A percentile compares a stretch with the other conserved stretches of the same genome.
Evolutionary conservation across 1,140 invertebrate genomes (phyloP).

Genomic region (Aphelenchoides avenae): DNA sequence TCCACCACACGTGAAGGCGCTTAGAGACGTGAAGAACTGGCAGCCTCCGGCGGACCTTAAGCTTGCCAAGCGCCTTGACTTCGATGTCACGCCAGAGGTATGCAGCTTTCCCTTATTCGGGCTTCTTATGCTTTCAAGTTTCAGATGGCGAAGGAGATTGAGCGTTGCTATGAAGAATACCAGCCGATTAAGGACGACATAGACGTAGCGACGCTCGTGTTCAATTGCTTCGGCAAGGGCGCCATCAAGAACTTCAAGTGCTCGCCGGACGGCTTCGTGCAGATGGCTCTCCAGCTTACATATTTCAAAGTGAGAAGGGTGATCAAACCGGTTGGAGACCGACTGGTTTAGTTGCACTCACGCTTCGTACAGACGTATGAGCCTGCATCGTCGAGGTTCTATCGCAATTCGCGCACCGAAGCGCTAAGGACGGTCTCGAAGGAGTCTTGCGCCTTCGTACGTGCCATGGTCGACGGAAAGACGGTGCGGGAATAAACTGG

Average conservation of each 20-base stretch:
- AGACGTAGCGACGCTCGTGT: slow-evolving; percentile 39
- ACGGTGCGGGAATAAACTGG: too few relatives aligned
- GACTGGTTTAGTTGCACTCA: slow-evolving; percentile 69
- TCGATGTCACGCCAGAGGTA: background rate
- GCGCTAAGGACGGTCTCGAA: slow-evolving; percentile 90
- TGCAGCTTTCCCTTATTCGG: slow-evolving; percentile 63
- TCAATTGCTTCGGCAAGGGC: slow-evolving; percentile 45
- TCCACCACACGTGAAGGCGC: too few relatives aligned
- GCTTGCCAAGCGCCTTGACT: too few relatives aligned
- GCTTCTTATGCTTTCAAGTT: slow-evolving; percentile 60
- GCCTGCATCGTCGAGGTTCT: slow-evolving; percentile 92
- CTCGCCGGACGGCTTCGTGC: slow-evolving; percentile 64
- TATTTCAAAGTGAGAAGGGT: slow-evolving; percentile 32
- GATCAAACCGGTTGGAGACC: background rate
- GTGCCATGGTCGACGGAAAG: slow-evolving; percentile 74
- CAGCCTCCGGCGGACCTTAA: too few relatives aligned
- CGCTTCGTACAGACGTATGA: slow-evolving; percentile 93
- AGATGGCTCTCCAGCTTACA: slow-evolving; percentile 63
- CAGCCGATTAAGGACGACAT: slow-evolving; percentile 20
- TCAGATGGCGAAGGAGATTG: background rate
- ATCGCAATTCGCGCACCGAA: slow-evolving; percentile 89
- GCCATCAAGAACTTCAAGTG: slow-evolving; percentile 61
- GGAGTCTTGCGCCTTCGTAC: slow-evolving; percentile 84
- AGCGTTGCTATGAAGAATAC: too few relatives aligned
- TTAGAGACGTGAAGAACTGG: too few relatives aligned